A percentile compares a stretch with the other conserved stretches of the same genome.
These are phyloP conservation scores for Neomonachus schauinslandi DNA, from an alignment of 2,113 vertebrate species.

Conservation along the genomic window DNA sequence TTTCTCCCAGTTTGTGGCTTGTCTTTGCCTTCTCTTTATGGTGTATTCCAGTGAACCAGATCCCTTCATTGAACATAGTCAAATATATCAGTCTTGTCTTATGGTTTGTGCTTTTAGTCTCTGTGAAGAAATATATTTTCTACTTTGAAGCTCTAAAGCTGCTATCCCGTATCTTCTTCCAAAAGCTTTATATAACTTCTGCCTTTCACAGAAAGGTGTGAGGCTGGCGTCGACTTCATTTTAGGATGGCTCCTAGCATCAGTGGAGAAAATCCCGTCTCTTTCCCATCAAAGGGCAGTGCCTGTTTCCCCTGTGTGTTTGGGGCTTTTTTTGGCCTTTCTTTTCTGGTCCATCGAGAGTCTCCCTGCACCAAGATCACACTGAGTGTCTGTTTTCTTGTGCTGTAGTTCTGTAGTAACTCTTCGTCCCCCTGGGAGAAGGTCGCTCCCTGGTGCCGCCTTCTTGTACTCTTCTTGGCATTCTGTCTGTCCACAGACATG, in stretches of 20 bases:
- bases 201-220: neutral
- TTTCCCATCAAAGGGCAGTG: neutral
- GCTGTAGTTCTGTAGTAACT: rapidly evolving
- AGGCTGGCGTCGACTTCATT: neutral
- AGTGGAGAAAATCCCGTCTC: neutral
- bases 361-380: rapidly evolving
- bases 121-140: neutral
- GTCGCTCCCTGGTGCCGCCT: neutral
- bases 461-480: neutral
- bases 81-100: neutral
- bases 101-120: neutral
- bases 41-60: neutral
- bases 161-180: neutral
- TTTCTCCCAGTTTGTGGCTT: neutral
- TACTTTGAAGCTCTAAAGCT: neutral
- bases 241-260: neutral
- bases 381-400: rapidly evolving
- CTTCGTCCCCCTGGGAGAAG: neutral
- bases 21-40: neutral
- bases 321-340: neutral
- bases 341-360: neutral
- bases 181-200: neutral
- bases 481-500: neutral
- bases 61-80: neutral
- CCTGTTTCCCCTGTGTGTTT: neutral